A percentile compares a stretch with the other conserved stretches of the same genome.
Evolutionary conservation across 2,888 invertebrate genomes (phyloP).

Genomic region (Dexiosoma caninum): DNA sequence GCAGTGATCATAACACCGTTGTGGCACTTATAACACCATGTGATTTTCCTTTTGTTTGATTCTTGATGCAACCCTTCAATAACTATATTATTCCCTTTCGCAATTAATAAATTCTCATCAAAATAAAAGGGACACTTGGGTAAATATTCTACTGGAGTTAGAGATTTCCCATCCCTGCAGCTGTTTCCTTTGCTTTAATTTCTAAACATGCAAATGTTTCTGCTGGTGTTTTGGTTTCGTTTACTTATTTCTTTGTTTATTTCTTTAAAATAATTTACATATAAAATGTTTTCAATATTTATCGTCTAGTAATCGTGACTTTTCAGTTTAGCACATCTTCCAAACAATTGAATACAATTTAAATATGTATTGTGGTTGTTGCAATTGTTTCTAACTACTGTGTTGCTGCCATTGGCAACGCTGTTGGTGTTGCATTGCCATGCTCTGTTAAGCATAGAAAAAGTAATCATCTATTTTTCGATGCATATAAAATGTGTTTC

Average conservation of each 20-base stretch:
- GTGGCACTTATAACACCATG: no score
- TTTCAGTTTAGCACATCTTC: conserved; percentile 57
- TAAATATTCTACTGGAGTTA: neutral
- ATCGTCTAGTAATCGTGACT: conserved; percentile 61
- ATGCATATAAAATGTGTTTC: neutral
- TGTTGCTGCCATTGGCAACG: neutral
- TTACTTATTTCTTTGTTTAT: neutral
- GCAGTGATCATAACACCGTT: no score
- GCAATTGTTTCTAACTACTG: conserved; percentile 21
- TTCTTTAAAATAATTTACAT: conserved; percentile 47
- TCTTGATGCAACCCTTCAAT: no score
- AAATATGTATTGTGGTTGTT: neutral
- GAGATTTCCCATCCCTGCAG: neutral
- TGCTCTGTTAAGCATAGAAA: conserved; percentile 25
- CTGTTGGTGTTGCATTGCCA: conserved; percentile 8
- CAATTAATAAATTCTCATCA: no score
- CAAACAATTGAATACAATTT: conserved; percentile 45
- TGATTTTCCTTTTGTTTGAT: no score
- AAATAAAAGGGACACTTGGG: no score
- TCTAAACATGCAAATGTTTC: conserved; percentile 24
- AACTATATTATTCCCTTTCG: no score
- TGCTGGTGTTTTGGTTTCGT: neutral
- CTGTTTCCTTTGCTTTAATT: conserved; percentile 3
- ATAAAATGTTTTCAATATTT: conserved; percentile 58
- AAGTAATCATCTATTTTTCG: neutral